Base-by-base conservation (phyloP, 2,888 invertebrate species). In the Ypsolopha sequella region DNA sequence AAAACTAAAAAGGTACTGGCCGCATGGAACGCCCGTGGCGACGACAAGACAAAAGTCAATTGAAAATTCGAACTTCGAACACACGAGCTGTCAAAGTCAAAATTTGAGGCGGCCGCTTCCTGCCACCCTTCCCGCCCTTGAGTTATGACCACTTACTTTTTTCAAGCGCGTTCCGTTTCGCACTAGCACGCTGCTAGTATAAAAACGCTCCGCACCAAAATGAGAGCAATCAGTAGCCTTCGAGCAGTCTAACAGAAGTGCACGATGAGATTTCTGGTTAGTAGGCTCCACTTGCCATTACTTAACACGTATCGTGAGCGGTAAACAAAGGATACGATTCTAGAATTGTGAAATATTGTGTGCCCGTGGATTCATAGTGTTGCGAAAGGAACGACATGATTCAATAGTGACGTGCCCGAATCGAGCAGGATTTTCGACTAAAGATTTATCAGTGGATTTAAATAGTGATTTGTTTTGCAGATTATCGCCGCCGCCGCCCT, bases 231-330 rank as follows among this genome's bases (percentile, higher is more conserved):
- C 86, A 86, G 85, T 86, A 85, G 86, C 84, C 74, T 73, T 78
- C 81, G 81, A 65, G 86, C 85, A 86, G 86, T 86, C 86, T 80
- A 76, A 81, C 80, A 79, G 86, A 86, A 86, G 80, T 85, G 81
- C 85, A 84, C 65, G 81, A 85, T 86, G 84, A 80, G 84, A 85
- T 71, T 85, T 77, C 84, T 85, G 81, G 81, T 85, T 66, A 77
- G 86, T 81, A 71, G 55, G 62, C 52, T 51, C 54, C 53, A n/a
- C 35, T 35, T 8, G 11, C 33, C n/a, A 35, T 34, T 34, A 46
- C 9, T 44, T 44, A 24, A 10, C 44, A 44, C 33, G 35, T 46
- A 35, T 34, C n/a, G 33, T 33, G 33, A 24, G 24, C 33, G 35
- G 4, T 33, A 46, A 34, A 46, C 46, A 46, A 46, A 46, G 35